Evolutionary conservation across 2,888 invertebrate species (phyloP), one percentile per base, ranked within the genome.

Genomic region (Eulithis testata): DNA sequence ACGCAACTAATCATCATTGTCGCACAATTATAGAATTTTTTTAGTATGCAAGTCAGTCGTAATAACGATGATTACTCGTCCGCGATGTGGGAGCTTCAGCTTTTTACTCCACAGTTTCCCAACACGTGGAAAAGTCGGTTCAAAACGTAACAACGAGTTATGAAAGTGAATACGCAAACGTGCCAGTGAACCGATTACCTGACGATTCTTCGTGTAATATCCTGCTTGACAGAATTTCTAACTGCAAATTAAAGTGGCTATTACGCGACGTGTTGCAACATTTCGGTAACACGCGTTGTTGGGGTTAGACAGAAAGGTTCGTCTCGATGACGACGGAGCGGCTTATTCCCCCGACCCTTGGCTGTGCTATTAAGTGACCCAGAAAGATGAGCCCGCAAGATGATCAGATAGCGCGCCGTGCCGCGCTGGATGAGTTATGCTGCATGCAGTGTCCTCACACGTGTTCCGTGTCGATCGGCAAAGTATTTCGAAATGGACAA

Each of bases 81-180:
- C 79, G 82, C 84, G 73, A 83, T 89, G 86, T 90, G 91, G 85
- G 91, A 91, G 88, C 86, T 81, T 80, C 84, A 81, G 83, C 85
- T 90, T 91, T 91, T 91, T 89, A 83, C 84, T 72, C 68, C 67
- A 73, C 60, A 45, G 74, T 91, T 92, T 91, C 90, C 84, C 85
- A 93, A 91, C 86, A 82, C 80, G 83, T 87, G 85, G 89, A 89
- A 91, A 90, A 90, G 84, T 88, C 81, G 71, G 81, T 83, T 83
- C 77, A 74, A 84, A 91, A 88, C 90, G 90, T 91, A 91, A 91
- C 87, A 84, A 83, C 85, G 79, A 76, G 89, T 92, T 91, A 91
- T 90, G 92, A 92, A 91, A 91, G 88, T 84, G 82, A 80, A 86
- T 86, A 87, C 85, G 87, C 83, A 87, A 90, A 88, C 85, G 82